These are phyloP conservation scores for Cataglyphis hispanica DNA, from an alignment of 1,140 invertebrate species.

Conservation along the genomic window DNA sequence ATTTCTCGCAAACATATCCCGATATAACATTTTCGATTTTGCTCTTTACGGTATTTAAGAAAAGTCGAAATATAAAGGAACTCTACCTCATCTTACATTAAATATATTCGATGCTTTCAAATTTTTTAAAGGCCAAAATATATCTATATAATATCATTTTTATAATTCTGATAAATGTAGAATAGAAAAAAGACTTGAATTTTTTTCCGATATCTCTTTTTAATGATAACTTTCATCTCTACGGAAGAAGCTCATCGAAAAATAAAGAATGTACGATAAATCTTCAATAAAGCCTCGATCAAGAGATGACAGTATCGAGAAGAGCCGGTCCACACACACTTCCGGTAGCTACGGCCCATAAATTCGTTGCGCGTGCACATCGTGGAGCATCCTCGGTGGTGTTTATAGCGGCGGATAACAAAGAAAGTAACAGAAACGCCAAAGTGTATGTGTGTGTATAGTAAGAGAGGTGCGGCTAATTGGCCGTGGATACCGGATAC, in stretches of 20 bases:
- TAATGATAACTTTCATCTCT: neutral
- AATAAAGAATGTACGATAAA: neutral
- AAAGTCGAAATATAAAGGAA: neutral
- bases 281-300: constrained; percentile 17
- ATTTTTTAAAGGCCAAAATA: neutral
- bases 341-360: constrained; percentile 53
- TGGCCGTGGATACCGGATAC: constrained; percentile 75
- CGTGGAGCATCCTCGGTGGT: constrained; percentile 42
- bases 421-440: constrained; percentile 70
- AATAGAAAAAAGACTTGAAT: neutral
- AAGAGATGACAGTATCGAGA: constrained; percentile 39
- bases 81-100: neutral
- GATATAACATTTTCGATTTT: neutral
- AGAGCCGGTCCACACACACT: constrained; percentile 6
- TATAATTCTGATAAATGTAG: neutral
- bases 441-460: neutral
- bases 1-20: neutral
- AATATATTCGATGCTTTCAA: neutral
- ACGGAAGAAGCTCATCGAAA: neutral
- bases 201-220: neutral
- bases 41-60: no score
- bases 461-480: constrained; percentile 74
- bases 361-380: constrained; percentile 44
- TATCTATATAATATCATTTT: neutral
- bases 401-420: constrained; percentile 62